Evolutionary conservation across 2,797 vertebrate genomes (phyloP).

Genomic region (Iguana delicatissima): DNA sequence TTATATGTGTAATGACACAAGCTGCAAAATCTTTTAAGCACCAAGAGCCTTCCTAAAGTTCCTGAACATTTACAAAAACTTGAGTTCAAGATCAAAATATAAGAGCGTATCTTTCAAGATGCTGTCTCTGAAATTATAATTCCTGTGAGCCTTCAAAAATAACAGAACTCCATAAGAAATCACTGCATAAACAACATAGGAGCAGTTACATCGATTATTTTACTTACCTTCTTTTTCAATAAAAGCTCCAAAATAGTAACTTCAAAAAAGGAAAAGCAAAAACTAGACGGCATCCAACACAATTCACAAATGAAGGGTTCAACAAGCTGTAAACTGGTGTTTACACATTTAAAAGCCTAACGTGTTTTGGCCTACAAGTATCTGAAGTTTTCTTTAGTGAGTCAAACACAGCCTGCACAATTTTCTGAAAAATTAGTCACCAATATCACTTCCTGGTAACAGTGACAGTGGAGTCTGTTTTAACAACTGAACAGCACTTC

Average conservation of each 20-base stretch:
- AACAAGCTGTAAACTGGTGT: too few relatives aligned
- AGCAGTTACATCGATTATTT: constrained; percentile 17
- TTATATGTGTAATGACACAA: background rate
- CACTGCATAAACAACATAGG: background rate
- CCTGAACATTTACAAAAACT: fast-evolving
- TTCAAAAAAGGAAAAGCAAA: background rate
- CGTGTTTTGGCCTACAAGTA: too few relatives aligned
- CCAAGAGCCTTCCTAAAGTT: background rate
- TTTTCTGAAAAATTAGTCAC: too few relatives aligned
- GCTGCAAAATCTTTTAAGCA: background rate
- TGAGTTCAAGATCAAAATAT: fast-evolving
- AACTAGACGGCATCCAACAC: too few relatives aligned
- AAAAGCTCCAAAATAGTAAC: constrained; percentile 26
- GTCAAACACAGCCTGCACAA: too few relatives aligned
- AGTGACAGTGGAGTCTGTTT: too few relatives aligned
- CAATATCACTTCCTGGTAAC: too few relatives aligned
- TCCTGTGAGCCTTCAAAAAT: background rate
- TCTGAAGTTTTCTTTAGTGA: too few relatives aligned
- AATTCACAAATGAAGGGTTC: too few relatives aligned
- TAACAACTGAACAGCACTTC: too few relatives aligned
- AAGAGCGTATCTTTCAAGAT: background rate
- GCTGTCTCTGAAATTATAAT: constrained; percentile 5
- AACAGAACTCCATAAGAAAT: constrained; percentile 4
- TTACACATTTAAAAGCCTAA: too few relatives aligned
- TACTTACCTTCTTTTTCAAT: constrained; percentile 16